Percentiles rank a stretch among this genome's conserved stretches.
These are phyloP conservation scores for Drosophila fulvimacula DNA, from an alignment of 2,888 invertebrate species.

Conservation along the genomic window DNA sequence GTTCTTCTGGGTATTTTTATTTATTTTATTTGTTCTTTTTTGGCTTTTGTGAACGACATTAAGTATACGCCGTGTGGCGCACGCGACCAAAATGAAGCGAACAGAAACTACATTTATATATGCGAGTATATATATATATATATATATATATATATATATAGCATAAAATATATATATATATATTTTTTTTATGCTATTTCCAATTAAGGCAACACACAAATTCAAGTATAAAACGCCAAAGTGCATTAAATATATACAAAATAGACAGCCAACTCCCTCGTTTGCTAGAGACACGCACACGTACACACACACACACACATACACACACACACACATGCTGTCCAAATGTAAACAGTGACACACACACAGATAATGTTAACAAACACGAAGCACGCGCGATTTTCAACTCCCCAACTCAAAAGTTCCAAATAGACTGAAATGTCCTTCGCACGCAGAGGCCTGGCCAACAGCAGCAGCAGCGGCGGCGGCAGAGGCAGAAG, in stretches of 20 bases:
- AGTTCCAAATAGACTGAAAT: constrained; percentile 79
- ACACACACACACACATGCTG: not conserved
- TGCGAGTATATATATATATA: not conserved
- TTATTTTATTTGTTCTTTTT: not conserved
- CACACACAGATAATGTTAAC: constrained; percentile 20
- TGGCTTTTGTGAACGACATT: constrained; percentile 61
- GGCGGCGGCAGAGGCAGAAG: constrained; percentile 1
- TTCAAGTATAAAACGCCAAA: constrained; percentile 18
- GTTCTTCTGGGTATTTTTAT: not conserved
- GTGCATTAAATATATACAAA: constrained; percentile 26
- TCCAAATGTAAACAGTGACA: constrained; percentile 25
- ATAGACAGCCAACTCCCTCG: not conserved
- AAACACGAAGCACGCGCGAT: constrained; percentile 65
- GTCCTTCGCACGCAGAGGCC: constrained; percentile 71
- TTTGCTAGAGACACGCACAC: not conserved
- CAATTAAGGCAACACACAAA: constrained; percentile 31
- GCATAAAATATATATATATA: too few relatives aligned
- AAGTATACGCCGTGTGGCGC: constrained; percentile 58
- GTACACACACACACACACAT: not conserved
- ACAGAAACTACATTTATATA: not conserved
- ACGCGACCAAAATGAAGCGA: too few relatives aligned
- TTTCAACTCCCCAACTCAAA: constrained; percentile 81
- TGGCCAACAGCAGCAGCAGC: constrained; percentile 35
- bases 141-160: not conserved
- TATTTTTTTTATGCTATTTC: constrained; percentile 25